Evolutionary conservation across 2,113 vertebrate species (phyloP).

Genomic region (Nothoprocta pentlandii): DNA sequence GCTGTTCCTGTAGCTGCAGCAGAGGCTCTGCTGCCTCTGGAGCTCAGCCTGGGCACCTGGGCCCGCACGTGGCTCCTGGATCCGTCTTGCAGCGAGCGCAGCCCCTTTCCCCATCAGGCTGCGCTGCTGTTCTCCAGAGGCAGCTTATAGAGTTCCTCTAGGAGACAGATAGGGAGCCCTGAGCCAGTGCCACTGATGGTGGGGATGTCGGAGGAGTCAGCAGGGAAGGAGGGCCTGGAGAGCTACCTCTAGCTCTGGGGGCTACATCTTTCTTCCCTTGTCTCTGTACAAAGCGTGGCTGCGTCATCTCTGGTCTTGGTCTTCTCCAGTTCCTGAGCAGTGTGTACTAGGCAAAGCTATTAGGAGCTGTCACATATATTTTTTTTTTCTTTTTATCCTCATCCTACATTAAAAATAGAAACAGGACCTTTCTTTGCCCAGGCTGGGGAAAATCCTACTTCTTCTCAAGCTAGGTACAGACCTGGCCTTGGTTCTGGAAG

Average conservation of each 20-base stretch:
- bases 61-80: background rate
- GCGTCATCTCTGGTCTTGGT: background rate
- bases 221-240: background rate
- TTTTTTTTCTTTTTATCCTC: background rate
- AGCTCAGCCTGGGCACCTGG: background rate
- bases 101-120: no score
- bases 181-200: background rate
- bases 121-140: accelerated
- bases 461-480: background rate
- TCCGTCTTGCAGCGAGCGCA: background rate
- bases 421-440: background rate
- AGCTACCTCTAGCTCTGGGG: background rate
- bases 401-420: background rate
- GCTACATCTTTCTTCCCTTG: background rate
- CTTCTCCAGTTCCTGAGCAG: background rate
- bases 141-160: background rate
- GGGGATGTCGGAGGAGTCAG: background rate
- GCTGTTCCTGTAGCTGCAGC: conserved; percentile 3
- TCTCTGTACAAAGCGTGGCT: background rate
- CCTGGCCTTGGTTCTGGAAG: background rate
- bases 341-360: background rate
- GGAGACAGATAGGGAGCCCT: background rate
- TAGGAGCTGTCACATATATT: background rate
- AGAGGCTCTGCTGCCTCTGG: background rate
- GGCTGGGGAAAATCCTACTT: background rate